Evolutionary conservation across 2,888 invertebrate genomes (phyloP), one percentile per base, ranked within the genome.

Genomic region (Glyphotaelius pellucidus): DNA sequence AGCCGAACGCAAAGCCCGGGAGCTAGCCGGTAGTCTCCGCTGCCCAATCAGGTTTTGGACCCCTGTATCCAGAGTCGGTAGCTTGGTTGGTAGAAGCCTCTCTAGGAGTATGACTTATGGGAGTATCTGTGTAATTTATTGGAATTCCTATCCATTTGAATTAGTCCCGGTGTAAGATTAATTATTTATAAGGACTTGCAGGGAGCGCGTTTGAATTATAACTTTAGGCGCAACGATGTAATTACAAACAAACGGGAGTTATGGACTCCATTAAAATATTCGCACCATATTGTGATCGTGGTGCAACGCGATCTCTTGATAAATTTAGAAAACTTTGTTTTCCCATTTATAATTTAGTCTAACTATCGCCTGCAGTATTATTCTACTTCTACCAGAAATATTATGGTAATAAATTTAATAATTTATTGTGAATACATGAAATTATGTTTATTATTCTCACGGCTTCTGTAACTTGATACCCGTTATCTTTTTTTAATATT

Each of bases 131-230:
- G 86, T 91, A 80, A 91, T 91, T 91, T 87, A 91, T 91, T 79
- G 86, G 87, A 52, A 91, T 91, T 91, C 91, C 91, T 91, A 80
- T 91, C 91, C 80, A 30, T 79, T 87, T 80, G 91, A 87, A 91
- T 86, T 91, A 86, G 91, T 86, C 91, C 91, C 91, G 91, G 86
- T 80, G 79, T 42, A 87, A 35, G 87, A 91, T 91, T 91, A 91
- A 91, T 91, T 91, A 91, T 86, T 87, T 91, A 91, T 91, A 80
- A 89, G 89, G 89, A 89, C 42, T 87, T 91, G 80, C 52, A 67
- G 67, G 35, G 52, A 52, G 32, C 42, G 47, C 11, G 52, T 52
- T 67, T 32, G 67, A 88, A 42, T 47, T 88, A 88, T 67, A 32
- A 88, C 88, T 88, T 88, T 88, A 88, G 88, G 88, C 32, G 88